Percentiles rank a stretch among this genome's conserved stretches.
These are phyloP conservation scores for Eupelmus urozonus DNA, from an alignment of 2,888 invertebrate genomes.

Conservation along the genomic window DNA sequence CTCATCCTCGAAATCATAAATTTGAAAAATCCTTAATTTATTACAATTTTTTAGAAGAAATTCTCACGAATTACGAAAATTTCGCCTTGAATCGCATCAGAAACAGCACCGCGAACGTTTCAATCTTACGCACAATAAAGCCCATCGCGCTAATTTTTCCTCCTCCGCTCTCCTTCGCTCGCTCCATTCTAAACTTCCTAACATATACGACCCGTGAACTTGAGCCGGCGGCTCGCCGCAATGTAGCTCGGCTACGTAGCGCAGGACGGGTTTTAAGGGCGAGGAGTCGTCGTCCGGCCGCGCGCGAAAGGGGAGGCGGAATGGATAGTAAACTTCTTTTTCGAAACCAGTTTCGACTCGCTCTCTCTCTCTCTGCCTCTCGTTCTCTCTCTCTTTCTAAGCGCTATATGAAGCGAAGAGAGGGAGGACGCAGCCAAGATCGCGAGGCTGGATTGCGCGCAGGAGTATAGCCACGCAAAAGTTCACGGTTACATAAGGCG, in stretches of 20 bases:
- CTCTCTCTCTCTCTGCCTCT: constrained; percentile 21
- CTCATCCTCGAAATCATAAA: too few relatives aligned
- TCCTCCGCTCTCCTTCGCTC: too few relatives aligned
- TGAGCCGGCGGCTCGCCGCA: constrained; percentile 7
- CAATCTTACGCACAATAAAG: constrained; percentile 19
- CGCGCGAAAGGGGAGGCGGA: constrained; percentile 55
- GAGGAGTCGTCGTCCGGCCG: constrained; percentile 56
- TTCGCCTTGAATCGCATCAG: too few relatives aligned
- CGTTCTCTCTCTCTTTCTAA: constrained; percentile 19
- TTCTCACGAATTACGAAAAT: too few relatives aligned
- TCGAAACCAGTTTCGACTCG: constrained; percentile 59
- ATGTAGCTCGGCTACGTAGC: constrained; percentile 33
- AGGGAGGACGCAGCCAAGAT: constrained; percentile 33
- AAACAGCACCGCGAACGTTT: not conserved
- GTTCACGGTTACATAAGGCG: constrained; percentile 59
- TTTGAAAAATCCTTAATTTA: too few relatives aligned
- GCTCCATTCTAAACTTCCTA: too few relatives aligned
- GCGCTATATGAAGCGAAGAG: not conserved
- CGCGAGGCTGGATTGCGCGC: constrained; percentile 45
- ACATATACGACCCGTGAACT: constrained; percentile 52
- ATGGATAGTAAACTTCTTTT: constrained; percentile 62
- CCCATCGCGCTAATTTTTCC: too few relatives aligned
- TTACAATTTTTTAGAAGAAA: too few relatives aligned
- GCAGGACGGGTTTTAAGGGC: constrained; percentile 55
- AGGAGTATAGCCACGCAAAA: constrained; percentile 46